A percentile compares a stretch with the other conserved stretches of the same genome.
phyloP scores from a whole-genome alignment of 2,888 invertebrate genomes.

The Hyposoter didymator region DNA sequence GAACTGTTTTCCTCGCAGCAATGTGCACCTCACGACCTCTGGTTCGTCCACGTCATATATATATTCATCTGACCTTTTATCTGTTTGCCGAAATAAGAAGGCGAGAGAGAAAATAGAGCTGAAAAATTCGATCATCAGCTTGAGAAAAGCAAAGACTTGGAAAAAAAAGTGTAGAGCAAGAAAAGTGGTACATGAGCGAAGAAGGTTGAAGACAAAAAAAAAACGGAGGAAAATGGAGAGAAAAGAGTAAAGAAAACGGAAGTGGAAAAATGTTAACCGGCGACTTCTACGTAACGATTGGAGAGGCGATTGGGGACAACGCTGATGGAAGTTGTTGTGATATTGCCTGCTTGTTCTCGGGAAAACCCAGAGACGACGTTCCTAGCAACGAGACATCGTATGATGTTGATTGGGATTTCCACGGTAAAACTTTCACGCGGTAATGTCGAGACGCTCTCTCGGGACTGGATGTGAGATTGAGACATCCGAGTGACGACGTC shows the following conservation, averaged over 20 bases:
- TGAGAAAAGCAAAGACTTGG: slow-evolving; percentile 28
- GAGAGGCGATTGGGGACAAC: slow-evolving; percentile 49
- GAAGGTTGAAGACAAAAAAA: slow-evolving; percentile 12
- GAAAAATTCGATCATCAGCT: slow-evolving; percentile 37
- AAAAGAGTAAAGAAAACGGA: slow-evolving; percentile 37
- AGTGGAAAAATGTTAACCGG: slow-evolving; percentile 58
- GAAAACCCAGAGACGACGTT: slow-evolving; percentile 21
- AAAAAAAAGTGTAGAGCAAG: slow-evolving; percentile 24
- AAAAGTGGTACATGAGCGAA: slow-evolving; percentile 18
- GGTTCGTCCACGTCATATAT: background rate
- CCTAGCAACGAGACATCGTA: slow-evolving; percentile 26
- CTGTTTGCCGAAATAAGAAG: slow-evolving; percentile 35
- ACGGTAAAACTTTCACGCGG: slow-evolving; percentile 40
- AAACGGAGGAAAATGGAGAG: background rate
- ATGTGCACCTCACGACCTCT: background rate
- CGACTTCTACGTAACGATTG: slow-evolving; percentile 48
- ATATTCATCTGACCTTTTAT: slow-evolving; percentile 6
- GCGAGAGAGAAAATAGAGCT: slow-evolving; percentile 30
- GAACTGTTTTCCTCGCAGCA: slow-evolving; percentile 16
- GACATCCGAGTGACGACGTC: slow-evolving; percentile 35
- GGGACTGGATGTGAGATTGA: slow-evolving; percentile 39
- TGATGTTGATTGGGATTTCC: slow-evolving; percentile 59
- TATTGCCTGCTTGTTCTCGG: slow-evolving; percentile 18
- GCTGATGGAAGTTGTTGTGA: slow-evolving; percentile 58
- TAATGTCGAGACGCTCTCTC: slow-evolving; percentile 46